These are phyloP conservation scores for Pandemis heparana DNA, from an alignment of 2,888 invertebrate species.

Conservation along the genomic window DNA sequence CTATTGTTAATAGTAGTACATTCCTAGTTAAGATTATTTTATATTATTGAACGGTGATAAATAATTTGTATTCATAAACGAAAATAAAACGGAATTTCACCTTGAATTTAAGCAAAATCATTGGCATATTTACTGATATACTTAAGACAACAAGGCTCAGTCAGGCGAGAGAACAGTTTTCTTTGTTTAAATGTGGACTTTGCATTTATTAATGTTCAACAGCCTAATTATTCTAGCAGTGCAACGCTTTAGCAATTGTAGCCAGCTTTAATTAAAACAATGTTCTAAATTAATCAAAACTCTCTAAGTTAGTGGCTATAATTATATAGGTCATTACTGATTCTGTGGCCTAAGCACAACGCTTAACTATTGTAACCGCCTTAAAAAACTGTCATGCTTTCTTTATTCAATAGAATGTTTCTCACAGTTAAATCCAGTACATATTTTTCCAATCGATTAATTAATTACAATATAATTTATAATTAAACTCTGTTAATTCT, in stretches of 20 bases:
- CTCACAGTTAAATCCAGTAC: too few species aligned
- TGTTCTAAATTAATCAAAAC: neutral
- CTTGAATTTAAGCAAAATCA: slow-evolving; percentile 8
- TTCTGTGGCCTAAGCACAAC: neutral
- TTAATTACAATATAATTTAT: too few species aligned
- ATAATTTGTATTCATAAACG: neutral
- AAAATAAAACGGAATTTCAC: neutral
- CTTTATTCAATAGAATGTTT: too few species aligned
- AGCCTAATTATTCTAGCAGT: neutral
- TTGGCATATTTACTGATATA: neutral
- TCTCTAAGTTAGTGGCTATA: neutral
- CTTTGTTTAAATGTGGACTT: slow-evolving; percentile 18
- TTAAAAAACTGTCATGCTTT: too few species aligned
- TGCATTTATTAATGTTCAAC: slow-evolving; percentile 7
- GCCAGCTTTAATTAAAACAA: slow-evolving; percentile 44
- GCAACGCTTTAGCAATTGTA: neutral
- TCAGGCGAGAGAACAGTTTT: neutral
- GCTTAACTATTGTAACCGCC: too few species aligned
- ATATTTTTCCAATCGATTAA: too few species aligned
- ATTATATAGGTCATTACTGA: neutral
- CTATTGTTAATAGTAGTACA: too few species aligned
- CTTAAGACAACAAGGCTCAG: neutral
- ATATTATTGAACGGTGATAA: neutral
- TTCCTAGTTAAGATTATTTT: neutral
- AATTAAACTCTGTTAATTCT: too few species aligned